These are phyloP conservation scores for Onychostoma macrolepis DNA, from an alignment of 2,113 vertebrate species.

Conservation along the genomic window DNA sequence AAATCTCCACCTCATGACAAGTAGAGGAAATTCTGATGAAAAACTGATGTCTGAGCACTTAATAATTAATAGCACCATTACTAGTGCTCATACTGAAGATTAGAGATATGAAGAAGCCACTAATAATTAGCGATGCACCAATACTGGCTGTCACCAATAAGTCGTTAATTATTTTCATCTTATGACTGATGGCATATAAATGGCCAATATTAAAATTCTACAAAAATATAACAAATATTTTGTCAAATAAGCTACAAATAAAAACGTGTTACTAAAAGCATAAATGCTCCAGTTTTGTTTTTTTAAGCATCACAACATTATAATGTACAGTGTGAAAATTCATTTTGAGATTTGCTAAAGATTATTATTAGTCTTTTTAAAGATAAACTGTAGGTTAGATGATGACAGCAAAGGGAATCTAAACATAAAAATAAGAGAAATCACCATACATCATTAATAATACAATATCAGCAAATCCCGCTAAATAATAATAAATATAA, in stretches of 20 bases:
- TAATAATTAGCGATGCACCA: neutral
- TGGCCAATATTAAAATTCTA: neutral
- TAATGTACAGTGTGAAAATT: neutral
- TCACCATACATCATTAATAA: neutral
- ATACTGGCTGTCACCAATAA: neutral
- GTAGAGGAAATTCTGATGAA: neutral
- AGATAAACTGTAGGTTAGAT: neutral
- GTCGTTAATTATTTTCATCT: neutral
- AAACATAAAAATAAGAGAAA: neutral
- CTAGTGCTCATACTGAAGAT: neutral
- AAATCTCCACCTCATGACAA: neutral
- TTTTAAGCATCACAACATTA: neutral
- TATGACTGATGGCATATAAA: neutral
- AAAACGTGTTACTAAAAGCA: neutral
- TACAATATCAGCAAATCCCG: neutral
- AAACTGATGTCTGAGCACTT: neutral
- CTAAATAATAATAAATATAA: neutral
- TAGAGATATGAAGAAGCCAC: neutral
- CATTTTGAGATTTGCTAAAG: neutral
- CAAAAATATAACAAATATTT: neutral
- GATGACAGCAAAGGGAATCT: neutral
- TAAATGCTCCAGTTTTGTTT: neutral
- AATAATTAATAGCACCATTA: neutral
- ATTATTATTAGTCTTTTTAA: neutral
- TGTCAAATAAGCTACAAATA: neutral